A percentile compares a stretch with the other conserved stretches of the same genome.
phyloP scores from a whole-genome alignment of 1,140 invertebrate species.

The Macrobrachium rosenbergii region DNA sequence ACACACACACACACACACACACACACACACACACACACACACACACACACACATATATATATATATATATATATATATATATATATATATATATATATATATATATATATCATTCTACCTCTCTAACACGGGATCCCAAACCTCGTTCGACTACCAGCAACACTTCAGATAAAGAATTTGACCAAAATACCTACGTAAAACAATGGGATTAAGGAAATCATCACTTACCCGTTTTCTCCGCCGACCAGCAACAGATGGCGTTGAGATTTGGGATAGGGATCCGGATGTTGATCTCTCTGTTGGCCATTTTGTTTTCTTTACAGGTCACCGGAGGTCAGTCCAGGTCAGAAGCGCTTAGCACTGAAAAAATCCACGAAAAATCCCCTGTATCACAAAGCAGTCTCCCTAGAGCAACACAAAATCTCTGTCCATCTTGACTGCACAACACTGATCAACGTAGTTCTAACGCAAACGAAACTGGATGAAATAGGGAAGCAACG shows the following conservation, averaged over 20 bases:
- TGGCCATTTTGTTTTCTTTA: constrained; percentile 27
- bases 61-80: constrained; percentile 36
- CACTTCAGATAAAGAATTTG: neutral
- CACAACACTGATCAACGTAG: too few species aligned
- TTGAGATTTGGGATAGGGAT: constrained; percentile 51
- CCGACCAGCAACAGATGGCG: constrained; percentile 31
- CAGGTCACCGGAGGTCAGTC: too few species aligned
- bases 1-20: constrained; percentile 16
- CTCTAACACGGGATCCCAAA: neutral
- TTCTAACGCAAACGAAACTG: too few species aligned
- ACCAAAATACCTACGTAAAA: neutral
- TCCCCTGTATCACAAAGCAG: too few species aligned
- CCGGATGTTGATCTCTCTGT: constrained; percentile 57
- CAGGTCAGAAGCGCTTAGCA: too few species aligned
- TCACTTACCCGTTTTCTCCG: constrained; percentile 32
- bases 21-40: neutral
- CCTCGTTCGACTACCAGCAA: constrained; percentile 27
- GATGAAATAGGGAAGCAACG: too few species aligned
- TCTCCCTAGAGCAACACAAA: too few species aligned
- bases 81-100: constrained; percentile 18
- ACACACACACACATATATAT: neutral
- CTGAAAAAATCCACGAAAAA: too few species aligned
- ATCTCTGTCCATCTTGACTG: too few species aligned
- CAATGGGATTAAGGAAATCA: neutral
- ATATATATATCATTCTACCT: constrained; percentile 1